Percentiles rank a stretch among this genome's conserved stretches.
phyloP scores from a whole-genome alignment of 2,113 vertebrate species.

The Anarhynchus alexandrinus region DNA sequence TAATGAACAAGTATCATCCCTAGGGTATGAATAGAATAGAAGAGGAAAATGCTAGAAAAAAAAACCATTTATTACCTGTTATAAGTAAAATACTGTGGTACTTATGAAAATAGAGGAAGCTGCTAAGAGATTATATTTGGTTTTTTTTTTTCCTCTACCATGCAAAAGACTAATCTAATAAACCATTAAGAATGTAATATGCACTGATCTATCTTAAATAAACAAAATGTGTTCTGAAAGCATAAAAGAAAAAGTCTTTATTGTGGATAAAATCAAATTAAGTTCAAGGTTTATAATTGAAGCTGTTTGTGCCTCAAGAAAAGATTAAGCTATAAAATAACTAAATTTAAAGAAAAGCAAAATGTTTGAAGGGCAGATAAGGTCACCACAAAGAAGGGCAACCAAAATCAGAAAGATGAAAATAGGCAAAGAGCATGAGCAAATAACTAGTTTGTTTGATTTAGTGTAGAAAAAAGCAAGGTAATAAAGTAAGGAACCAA shows the following conservation, averaged over 20 bases:
- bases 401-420: neutral
- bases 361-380: neutral
- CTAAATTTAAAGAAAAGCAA: neutral
- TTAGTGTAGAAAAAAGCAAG: neutral
- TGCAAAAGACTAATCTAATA: neutral
- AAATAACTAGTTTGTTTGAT: conserved; percentile 21
- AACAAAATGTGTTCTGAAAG: neutral
- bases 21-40: neutral
- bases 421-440: neutral
- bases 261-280: conserved; percentile 36
- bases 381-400: neutral
- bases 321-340: conserved; percentile 18
- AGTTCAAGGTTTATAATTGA: neutral
- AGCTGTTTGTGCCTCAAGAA: conserved; percentile 14
- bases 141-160: neutral
- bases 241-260: neutral
- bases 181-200: neutral
- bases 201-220: conserved; percentile 15
- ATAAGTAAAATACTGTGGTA: neutral
- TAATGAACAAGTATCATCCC: neutral
- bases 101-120: neutral
- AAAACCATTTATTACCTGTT: neutral
- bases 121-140: neutral
- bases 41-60: neutral
- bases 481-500: neutral